phyloP scores from a whole-genome alignment of 2,113 vertebrate species.

The Alligator sinensis region DNA sequence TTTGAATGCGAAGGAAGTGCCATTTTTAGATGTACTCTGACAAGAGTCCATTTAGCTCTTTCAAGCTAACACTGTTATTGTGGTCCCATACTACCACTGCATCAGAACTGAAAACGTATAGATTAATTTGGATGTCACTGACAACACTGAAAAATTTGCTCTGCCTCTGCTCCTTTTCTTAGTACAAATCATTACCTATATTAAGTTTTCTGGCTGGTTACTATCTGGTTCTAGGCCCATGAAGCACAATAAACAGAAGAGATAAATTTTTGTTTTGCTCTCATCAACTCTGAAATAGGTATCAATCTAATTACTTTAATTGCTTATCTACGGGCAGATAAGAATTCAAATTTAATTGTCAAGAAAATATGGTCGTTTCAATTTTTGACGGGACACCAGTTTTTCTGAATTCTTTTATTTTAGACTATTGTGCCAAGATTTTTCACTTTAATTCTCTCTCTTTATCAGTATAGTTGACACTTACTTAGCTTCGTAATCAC shows the following conservation, averaged over 20 bases:
- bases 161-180: not conserved
- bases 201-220: not conserved
- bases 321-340: not conserved
- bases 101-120: not conserved
- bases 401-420: not conserved
- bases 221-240: not conserved
- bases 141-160: not conserved
- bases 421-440: not conserved
- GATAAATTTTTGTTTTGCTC: not conserved
- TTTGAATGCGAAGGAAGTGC: not conserved
- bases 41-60: not conserved
- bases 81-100: not conserved
- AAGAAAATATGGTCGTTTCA: not conserved
- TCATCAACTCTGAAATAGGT: not conserved
- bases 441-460: not conserved
- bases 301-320: not conserved
- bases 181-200: not conserved
- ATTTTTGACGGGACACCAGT: not conserved
- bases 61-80: not conserved
- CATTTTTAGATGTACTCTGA: not conserved
- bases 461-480: not conserved
- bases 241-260: not conserved
- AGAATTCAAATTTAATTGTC: conserved; percentile 13
- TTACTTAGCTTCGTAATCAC: not conserved
- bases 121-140: not conserved